These are phyloP conservation scores for Norana najaformis DNA, from an alignment of 2,888 invertebrate genomes.

Conservation along the genomic window DNA sequence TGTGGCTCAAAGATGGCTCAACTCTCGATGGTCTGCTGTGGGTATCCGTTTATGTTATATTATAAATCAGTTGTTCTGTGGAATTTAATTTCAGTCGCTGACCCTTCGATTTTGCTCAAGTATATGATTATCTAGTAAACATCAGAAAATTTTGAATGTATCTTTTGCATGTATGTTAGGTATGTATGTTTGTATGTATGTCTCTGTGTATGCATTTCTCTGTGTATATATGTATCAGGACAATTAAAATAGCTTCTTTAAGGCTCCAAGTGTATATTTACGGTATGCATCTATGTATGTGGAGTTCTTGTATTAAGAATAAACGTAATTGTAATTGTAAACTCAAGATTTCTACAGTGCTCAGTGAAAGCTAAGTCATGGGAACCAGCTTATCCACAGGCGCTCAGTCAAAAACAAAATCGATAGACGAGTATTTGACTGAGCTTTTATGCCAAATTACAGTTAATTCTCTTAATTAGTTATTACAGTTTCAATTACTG, in stretches of 20 bases:
- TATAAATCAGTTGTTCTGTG: not conserved
- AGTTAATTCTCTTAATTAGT: not conserved
- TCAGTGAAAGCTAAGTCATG: no score
- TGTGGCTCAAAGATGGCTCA: conserved; percentile 89
- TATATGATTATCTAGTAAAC: not conserved
- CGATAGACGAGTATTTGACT: not conserved
- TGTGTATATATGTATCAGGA: no score
- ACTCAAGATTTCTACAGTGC: no score
- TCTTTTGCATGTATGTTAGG: no score
- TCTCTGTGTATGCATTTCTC: no score
- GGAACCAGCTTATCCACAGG: no score
- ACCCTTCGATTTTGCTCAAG: not conserved
- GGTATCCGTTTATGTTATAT: not conserved
- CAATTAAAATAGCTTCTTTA: no score
- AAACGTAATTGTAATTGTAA: not conserved
- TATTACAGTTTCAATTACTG: not conserved
- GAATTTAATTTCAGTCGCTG: not conserved
- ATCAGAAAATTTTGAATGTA: no score
- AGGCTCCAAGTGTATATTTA: no score
- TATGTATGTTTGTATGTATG: no score
- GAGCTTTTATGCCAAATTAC: no score
- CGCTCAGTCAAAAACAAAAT: no score
- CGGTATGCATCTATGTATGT: not conserved
- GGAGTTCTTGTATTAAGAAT: not conserved
- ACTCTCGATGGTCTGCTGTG: conserved; percentile 60